Base-by-base conservation (phyloP, 2,113 vertebrate species). In the Epinephelus moara region DNA sequence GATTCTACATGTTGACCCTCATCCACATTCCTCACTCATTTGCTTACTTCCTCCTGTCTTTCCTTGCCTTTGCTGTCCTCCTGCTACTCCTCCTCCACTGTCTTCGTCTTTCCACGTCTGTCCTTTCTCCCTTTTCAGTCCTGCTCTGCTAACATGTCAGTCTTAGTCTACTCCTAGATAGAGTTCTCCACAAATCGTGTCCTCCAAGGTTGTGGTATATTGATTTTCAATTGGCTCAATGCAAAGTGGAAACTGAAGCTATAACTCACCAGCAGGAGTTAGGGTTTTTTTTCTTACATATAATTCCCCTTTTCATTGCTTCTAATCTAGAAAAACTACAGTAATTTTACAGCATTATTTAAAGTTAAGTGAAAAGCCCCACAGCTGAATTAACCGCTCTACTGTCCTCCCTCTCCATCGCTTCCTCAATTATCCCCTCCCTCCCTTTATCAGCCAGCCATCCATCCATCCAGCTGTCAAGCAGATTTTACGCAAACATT, bases 401-500 rank as follows among this genome's bases (percentile, higher is more conserved):
- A 6, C 64, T 71, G 60, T 33, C 60, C 14, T 7, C 15, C 12
- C 3, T 40, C 53, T 52, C 21, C 33, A n/a, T 6, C 4, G 1
- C n/a, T 12, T 27, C 18, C n/a, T 47, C 17, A 19, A 0, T 30
- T 4, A 19, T 18, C 21, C 3, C 55, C 23, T 25, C 70, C 19
- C 59, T 56, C 42, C 21, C 45, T 79, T 25, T 4, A 67, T 25
- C 66, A 60, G 52, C 21, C 66, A 42, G 6, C n/a, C 62, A 45
- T 27, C 63, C 50, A 59, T 71, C 69, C 59, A 21, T 37, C 49
- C 64, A n/a, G 18, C 55, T 70, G 66, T 63, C 72, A 17, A 4
- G 25, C 1, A 0, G 14, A 70, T 70, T 70, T 64, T 33, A 70
- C 4, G 0, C 59, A 77, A 82, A 83, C 74, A 40, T 82, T 83